phyloP scores from a whole-genome alignment of 2,888 invertebrate genomes.

The Galerucella nymphaeae region DNA sequence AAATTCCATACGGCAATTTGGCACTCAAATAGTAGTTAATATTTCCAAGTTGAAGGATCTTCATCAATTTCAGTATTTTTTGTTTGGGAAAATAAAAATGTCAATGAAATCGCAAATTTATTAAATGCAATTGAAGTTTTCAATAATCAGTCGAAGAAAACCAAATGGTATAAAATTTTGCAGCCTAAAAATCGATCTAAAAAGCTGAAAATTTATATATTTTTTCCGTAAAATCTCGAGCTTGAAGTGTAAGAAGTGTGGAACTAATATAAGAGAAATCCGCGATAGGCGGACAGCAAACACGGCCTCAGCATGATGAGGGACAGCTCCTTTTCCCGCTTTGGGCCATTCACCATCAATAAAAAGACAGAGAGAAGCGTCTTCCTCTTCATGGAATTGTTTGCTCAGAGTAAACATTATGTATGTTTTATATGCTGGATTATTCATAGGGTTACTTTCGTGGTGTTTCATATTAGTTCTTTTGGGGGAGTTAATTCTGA shows the following conservation, averaged over 20 bases:
- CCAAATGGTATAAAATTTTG: neutral
- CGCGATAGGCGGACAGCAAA: conserved; percentile 34
- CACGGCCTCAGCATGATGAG: conserved; percentile 16
- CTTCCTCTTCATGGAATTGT: conserved; percentile 4
- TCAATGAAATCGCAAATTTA: no score
- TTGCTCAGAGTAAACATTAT: neutral
- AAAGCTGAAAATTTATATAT: neutral
- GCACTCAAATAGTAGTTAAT: no score
- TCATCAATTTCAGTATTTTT: no score
- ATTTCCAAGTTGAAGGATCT: no score
- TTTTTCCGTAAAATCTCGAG: neutral
- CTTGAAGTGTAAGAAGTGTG: conserved; percentile 39
- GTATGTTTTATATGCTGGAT: conserved; percentile 6
- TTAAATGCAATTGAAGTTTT: no score
- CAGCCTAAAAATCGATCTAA: neutral
- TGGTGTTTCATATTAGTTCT: conserved; percentile 10
- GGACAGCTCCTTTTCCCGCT: neutral
- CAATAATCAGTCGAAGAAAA: no score
- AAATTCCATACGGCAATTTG: no score
- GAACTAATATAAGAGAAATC: conserved; percentile 44
- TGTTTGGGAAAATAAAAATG: no score
- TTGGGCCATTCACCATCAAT: neutral
- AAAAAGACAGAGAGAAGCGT: conserved; percentile 1
- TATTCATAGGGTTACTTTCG: conserved; percentile 12
- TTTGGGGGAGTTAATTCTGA: neutral